Evolutionary conservation across 37 sponge, comb jelly and placozoan genomes (phyloP), one percentile per base, ranked within the genome.

Genomic region (Ianthella basta): DNA sequence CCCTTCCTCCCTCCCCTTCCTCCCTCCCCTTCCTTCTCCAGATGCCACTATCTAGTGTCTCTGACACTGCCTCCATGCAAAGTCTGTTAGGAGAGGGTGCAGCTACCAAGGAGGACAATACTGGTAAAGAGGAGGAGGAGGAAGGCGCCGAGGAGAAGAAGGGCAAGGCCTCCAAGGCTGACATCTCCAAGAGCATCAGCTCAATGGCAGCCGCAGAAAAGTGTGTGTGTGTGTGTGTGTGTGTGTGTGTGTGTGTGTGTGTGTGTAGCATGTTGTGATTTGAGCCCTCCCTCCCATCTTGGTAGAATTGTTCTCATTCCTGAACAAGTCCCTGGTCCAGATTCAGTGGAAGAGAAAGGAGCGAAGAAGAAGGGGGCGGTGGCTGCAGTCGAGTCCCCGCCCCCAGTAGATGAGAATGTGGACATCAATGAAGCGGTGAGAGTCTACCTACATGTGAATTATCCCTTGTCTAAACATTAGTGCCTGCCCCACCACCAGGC

Each of bases 401-500:
- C 73, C 34, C 88, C 92, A 25, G 72, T 70, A 0, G 67, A 56
- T 18, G 88, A 85, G 24, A 19, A 19, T 41, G 78, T 19, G 66
- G 85, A 88, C 53, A 37, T 88, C 29, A 61, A 39, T 68, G 89
- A 66, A 30, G 78, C 78, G 12, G 78, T 75, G 54, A 75, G 78
- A 40, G n/a, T 33, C 3, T 44, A 8, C 50, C n/a, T n/a, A 44
- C 50, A 44, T 10, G 6, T 44, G 50, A 44, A 44, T 3, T 8
- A 44, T 44, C 50, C 50, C n/a, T 10, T 44, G 50, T 8, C 50
- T 8, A 8, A 3, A 10, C 50, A 44, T 8, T 44, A 8, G 50
- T 44, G 8, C 50, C 50, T 10, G 8, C 6, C 50, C 50, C 50
- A 44, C 50, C 50, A 8, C 50, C 8, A 44, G 50, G 3, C 6